phyloP scores from a whole-genome alignment of 2,888 invertebrate species.

The Anthophora plumipes region DNA sequence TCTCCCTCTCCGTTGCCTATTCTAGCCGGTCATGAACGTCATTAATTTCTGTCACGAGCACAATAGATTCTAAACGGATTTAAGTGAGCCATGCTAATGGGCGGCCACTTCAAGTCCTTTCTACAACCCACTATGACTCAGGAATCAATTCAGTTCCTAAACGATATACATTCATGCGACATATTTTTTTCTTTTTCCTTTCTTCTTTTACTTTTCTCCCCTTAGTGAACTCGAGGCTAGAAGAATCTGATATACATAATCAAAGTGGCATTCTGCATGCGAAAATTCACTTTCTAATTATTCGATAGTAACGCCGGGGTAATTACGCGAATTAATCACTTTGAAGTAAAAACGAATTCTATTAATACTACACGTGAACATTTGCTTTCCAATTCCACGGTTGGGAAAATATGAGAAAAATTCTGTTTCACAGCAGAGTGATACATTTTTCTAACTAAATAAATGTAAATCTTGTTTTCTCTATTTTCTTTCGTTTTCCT shows the following conservation, averaged over 20 bases:
- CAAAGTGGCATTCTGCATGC: not conserved
- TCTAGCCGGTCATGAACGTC: conserved; percentile 24
- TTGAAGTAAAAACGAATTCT: no score
- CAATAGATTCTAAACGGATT: conserved; percentile 30
- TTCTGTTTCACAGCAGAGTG: no score
- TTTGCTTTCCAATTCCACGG: no score
- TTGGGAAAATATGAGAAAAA: no score
- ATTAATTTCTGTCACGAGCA: conserved; percentile 26
- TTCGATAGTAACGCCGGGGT: no score
- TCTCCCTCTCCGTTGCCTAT: conserved; percentile 8
- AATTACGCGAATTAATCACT: no score
- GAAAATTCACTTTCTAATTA: not conserved
- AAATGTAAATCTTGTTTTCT: no score
- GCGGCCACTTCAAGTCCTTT: conserved; percentile 5
- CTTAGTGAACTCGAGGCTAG: not conserved
- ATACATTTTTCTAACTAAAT: no score
- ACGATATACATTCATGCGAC: not conserved
- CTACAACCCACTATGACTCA: not conserved
- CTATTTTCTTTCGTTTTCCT: no score
- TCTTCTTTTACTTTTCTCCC: not conserved
- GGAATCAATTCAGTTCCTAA: conserved; percentile 1
- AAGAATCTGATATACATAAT: not conserved
- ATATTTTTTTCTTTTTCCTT: not conserved
- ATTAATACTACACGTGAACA: no score
- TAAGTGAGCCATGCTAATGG: conserved; percentile 12